Evolutionary conservation across 2,888 invertebrate species (phyloP), one percentile per base, ranked within the genome.

Genomic region (Leucoptera coffeella): DNA sequence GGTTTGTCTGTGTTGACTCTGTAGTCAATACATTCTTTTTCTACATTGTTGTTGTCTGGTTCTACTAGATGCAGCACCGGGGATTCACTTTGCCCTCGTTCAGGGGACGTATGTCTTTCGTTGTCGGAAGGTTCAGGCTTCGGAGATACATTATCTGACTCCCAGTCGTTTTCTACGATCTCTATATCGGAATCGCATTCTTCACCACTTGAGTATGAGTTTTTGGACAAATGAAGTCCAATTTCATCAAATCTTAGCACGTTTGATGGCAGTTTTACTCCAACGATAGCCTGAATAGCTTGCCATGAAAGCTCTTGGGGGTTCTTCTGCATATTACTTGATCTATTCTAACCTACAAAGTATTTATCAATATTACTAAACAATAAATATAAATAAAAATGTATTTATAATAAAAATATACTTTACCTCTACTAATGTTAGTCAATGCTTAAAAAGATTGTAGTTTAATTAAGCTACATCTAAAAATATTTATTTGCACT

Each of bases 251-350:
- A 72, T 39, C 72, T 58, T 43, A 72, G 60, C 40, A 72, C 67
- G 42, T 67, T 71, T 33, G 67, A 46, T 41, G 71, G 71, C 42
- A 72, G 62, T 54, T 72, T 71, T 51, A 72, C 72, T 56, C 72
- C 72, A 44, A 72, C 69, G 40, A 72, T 72, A 59, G 65, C 56
- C 53, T 72, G 69, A 50, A 72, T 72, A 53, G 71, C 72, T 56
- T 72, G 69, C 72, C 72, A 72, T 64, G 72, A 72, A 60, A 72
- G 72, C 65, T 72, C 65, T 59, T 71, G 72, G 64, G 71, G 71
- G 69, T 71, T 69, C 65, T 62, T 69, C 69, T 72, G 72, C 72
- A 72, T 71, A 65, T 64, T 69, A 65, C 55, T 62, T 59, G 69
- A 52, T 62, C 69, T 65, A 72, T 50, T 65, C 52, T 72, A 72